phyloP scores from a whole-genome alignment of 2,797 vertebrate genomes.

The Gobionotothen gibberifrons region DNA sequence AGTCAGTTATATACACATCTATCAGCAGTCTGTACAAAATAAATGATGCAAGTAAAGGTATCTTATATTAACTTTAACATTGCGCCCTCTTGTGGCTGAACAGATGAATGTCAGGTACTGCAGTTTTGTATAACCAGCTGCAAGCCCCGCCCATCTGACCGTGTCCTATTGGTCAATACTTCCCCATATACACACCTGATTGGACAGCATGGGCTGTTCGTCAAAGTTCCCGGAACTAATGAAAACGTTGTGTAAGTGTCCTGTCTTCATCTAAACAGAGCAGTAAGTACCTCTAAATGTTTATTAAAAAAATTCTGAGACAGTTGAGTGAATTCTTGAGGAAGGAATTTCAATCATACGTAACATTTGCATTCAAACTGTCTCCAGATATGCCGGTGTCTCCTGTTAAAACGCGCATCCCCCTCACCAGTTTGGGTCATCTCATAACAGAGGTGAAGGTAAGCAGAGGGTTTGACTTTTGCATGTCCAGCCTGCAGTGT shows the following conservation, averaged over 20 bases:
- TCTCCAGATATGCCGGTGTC: conserved; percentile 73
- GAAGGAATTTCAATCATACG: not conserved
- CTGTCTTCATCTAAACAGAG: not conserved
- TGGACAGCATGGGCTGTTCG: conserved; percentile 27
- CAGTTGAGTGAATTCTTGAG: not conserved
- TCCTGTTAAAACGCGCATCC: conserved; percentile 76
- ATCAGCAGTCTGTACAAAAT: no score
- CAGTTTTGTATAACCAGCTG: conserved; percentile 32
- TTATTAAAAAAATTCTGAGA: accelerated
- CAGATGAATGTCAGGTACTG: accelerated
- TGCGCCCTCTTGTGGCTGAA: conserved; percentile 47
- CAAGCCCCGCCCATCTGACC: conserved; percentile 31
- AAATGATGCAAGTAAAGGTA: no score
- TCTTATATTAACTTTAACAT: not conserved
- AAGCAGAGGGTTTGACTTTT: not conserved
- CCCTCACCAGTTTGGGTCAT: conserved; percentile 78
- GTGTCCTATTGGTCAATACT: conserved; percentile 45
- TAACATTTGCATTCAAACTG: not conserved
- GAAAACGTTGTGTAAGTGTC: conserved; percentile 33
- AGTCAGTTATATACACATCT: no score
- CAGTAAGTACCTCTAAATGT: conserved; percentile 5
- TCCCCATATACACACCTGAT: conserved; percentile 11
- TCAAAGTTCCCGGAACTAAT: conserved; percentile 38
- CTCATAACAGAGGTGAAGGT: conserved; percentile 80
- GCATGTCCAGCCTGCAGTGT: not conserved